phyloP scores from a whole-genome alignment of 2,113 vertebrate species.

The Xiphophorus maculatus region DNA sequence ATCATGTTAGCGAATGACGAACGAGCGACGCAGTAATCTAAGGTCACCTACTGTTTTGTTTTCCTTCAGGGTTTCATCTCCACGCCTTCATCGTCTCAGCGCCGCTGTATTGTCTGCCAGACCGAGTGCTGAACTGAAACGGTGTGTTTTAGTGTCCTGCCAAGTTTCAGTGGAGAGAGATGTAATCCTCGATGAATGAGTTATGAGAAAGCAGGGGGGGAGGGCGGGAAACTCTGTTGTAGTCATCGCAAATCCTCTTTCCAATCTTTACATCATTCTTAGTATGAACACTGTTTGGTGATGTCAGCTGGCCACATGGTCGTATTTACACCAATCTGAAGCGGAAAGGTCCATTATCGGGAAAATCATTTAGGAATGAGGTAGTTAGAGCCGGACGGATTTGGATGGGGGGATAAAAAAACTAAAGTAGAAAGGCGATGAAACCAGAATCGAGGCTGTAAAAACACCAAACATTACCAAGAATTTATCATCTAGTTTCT shows the following conservation, averaged over 20 bases:
- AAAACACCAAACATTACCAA: no score
- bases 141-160: conserved; percentile 48
- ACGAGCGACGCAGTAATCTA: conserved; percentile 1
- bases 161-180: conserved; percentile 69
- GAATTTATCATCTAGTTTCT: no score
- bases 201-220: conserved; percentile 20
- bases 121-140: conserved; percentile 43
- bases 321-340: background rate
- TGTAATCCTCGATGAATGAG: conserved; percentile 62
- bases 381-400: background rate
- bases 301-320: conserved; percentile 13
- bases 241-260: conserved; percentile 72
- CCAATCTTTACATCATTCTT: conserved; percentile 61
- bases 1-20: conserved; percentile 28
- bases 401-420: background rate
- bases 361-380: background rate
- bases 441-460: background rate
- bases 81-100: conserved; percentile 35
- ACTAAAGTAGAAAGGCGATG: background rate
- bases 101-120: background rate
- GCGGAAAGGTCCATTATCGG: background rate
- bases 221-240: conserved; percentile 43
- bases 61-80: conserved; percentile 25
- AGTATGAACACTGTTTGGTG: conserved; percentile 38
- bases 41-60: conserved; percentile 41